A percentile compares a stretch with the other conserved stretches of the same genome.
Conservation (phyloP, 2,888 invertebrate species). For the Leptinotarsa tumamoca region DNA sequence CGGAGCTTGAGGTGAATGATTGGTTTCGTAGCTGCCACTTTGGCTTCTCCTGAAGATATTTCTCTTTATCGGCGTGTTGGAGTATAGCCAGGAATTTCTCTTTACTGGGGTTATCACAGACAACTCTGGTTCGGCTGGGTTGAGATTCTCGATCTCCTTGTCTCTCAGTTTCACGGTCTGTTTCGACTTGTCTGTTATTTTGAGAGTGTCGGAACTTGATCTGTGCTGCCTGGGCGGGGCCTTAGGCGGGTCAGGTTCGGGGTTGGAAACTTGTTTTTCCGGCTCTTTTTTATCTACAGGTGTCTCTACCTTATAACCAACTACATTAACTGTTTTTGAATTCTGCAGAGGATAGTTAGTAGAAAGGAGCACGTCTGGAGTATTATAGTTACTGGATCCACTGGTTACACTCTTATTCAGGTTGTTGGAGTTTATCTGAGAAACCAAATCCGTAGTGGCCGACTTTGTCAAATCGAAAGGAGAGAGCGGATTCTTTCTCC, state of each 20-base stretch:
- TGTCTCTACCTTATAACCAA: neutral
- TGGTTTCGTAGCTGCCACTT: slow-evolving; percentile 55
- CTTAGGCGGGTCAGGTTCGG: slow-evolving; percentile 66
- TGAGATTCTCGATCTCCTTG: slow-evolving; percentile 49
- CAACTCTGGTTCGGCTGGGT: slow-evolving; percentile 27
- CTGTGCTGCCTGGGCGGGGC: slow-evolving; percentile 67
- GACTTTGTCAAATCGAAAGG: slow-evolving; percentile 61
- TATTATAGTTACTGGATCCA: slow-evolving; percentile 51
- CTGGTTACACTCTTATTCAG: slow-evolving; percentile 46
- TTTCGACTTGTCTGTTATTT: slow-evolving; percentile 72
- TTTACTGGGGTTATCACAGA: slow-evolving; percentile 4
- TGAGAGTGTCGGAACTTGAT: slow-evolving; percentile 65
- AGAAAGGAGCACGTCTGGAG: slow-evolving; percentile 61
- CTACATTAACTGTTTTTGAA: slow-evolving; percentile 50
- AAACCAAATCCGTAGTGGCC: slow-evolving; percentile 57
- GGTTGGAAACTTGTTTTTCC: slow-evolving; percentile 56
- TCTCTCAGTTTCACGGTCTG: slow-evolving; percentile 70
- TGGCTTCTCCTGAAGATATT: slow-evolving; percentile 59
- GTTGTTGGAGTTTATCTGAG: slow-evolving; percentile 46
- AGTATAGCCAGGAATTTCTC: slow-evolving; percentile 58
- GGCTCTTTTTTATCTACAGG: neutral
- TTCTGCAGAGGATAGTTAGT: slow-evolving; percentile 56
- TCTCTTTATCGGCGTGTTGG: slow-evolving; percentile 57
- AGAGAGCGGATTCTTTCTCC: slow-evolving; percentile 67
- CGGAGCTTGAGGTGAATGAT: slow-evolving; percentile 21